Evolutionary conservation across 2,888 invertebrate genomes (phyloP).

Genomic region (Amiota communis): DNA sequence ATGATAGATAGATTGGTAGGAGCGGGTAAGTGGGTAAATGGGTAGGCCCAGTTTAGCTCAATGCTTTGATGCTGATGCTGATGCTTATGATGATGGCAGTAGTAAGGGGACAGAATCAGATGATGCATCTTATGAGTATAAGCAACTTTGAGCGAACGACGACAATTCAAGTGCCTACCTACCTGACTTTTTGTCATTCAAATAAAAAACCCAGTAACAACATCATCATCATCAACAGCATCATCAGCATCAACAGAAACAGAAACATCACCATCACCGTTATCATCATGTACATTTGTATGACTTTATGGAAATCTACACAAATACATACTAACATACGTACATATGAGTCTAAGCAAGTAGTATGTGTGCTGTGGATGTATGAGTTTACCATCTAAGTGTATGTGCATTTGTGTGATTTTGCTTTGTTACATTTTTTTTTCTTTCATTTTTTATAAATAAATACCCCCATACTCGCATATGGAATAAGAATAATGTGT

Average conservation of each 20-base stretch:
- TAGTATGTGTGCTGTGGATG: conserved; percentile 43
- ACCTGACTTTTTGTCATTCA: conserved; percentile 69
- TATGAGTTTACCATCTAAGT: conserved; percentile 38
- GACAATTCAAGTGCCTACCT: conserved; percentile 65
- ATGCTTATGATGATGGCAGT: not conserved
- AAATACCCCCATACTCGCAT: not conserved
- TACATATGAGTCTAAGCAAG: conserved; percentile 27
- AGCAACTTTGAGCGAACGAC: conserved; percentile 10
- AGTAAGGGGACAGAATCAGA: not conserved
- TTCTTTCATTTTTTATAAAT: conserved; percentile 11
- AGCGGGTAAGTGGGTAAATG: too few species aligned
- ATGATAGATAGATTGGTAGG: not conserved
- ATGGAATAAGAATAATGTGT: too few species aligned
- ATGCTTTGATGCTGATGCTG: not conserved
- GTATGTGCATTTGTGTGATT: conserved; percentile 30
- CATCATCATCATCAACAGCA: conserved; percentile 35
- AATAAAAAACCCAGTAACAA: conserved; percentile 64
- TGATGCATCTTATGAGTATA: not conserved
- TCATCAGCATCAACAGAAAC: conserved; percentile 36
- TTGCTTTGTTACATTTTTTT: conserved; percentile 29
- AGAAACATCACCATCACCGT: conserved; percentile 44
- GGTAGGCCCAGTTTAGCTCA: too few species aligned
- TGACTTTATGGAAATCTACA: conserved; percentile 42
- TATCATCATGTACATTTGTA: conserved; percentile 65
- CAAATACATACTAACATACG: too few species aligned